Evolutionary conservation across 2,113 vertebrate species (phyloP), one percentile per base, ranked within the genome.

Genomic region (Garra rufa): DNA sequence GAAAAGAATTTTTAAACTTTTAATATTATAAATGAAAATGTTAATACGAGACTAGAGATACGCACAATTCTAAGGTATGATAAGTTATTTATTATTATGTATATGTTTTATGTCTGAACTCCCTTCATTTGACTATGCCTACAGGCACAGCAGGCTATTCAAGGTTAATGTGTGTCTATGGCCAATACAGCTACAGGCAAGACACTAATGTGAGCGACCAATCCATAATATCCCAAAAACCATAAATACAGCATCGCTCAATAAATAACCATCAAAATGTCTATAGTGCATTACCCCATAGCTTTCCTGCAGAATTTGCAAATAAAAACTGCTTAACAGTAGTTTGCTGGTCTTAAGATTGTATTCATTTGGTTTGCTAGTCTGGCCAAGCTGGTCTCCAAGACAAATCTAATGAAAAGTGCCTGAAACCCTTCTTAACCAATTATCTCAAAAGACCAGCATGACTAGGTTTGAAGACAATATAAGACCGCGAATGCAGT

Each of bases 161-260:
- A 63, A 81, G 46, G 79, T 70, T 81, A 70, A 52, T 81, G 65
- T 10, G 26, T 70, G 63, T 75, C 8, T 70, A 70, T 81, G 63
- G 21, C 21, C 46, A 70, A 55, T 50, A 81, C 14, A 81, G 65
- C 79, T 69, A 26, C 44, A n/a, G 79, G 79, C 79, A 19, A 81
- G 30, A 70, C 61, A 70, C 21, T 81, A 50, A 81, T 70, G 79
- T 70, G 26, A 81, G 61, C 0, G 19, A 70, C 19, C 46, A 50
- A 81, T 81, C 79, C 48, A 70, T 70, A 81, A 81, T 24, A 81
- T 70, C 41, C 15, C 30, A 55, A 48, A 81, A 81, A 14, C 0
- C 28, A 81, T 70, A 55, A 70, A 81, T 38, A 69, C 6, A n/a
- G 13, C 21, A 50, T 6, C 19, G 0, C 11, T 81, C 79, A 52